Base-by-base conservation (phyloP, 2,888 invertebrate genomes). In the Barypeithes pellucidus region DNA sequence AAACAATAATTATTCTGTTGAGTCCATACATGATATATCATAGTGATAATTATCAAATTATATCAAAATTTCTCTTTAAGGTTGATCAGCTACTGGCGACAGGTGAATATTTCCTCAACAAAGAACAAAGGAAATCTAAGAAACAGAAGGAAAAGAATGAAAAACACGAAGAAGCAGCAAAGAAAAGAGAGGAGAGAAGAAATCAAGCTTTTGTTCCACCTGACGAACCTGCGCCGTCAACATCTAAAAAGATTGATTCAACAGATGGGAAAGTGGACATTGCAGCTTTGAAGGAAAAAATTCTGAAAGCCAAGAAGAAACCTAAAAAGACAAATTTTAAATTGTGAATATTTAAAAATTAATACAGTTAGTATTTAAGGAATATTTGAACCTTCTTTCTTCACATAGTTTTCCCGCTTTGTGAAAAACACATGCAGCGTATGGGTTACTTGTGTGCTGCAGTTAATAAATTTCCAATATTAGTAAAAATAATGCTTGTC, bases 71-170 rank as follows among this genome's bases (percentile, higher is more conserved):
- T 12, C 8, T 57, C 41, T 82, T 82, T 68, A 70, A 85, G 88
- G 87, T 97, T 82, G 99, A 99, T 85, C 94, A 94, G 83, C 91
- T 97, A 86, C 87, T 99, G 83, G 97, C 95, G n/a, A 91, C 94
- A 50, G 99, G 99, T 68, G 98, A 99, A 88, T 99, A 95, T 87
- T 99, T 99, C 90, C 90, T 99, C 62, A 95, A 93, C 80, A 93
- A 95, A 83, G 93, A 93, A 77, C 94, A 95, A 79, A 93, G 91
- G 84, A 90, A 88, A 77, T 90, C 90, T 0, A 93, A 92, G 81
- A 90, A 89, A 76, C 89, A 89, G 71, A 92, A 93, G 83, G 93
- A 94, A 81, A 92, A 91, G 76, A 91, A 93, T 77, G 92, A 93
- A 75, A 96, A 93, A 83, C 94, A 95, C 83, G 89, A 90, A 16